These are phyloP conservation scores for Paragorgia papillata DNA, from an alignment of 92 coral and sea anemone species.

Conservation along the genomic window DNA sequence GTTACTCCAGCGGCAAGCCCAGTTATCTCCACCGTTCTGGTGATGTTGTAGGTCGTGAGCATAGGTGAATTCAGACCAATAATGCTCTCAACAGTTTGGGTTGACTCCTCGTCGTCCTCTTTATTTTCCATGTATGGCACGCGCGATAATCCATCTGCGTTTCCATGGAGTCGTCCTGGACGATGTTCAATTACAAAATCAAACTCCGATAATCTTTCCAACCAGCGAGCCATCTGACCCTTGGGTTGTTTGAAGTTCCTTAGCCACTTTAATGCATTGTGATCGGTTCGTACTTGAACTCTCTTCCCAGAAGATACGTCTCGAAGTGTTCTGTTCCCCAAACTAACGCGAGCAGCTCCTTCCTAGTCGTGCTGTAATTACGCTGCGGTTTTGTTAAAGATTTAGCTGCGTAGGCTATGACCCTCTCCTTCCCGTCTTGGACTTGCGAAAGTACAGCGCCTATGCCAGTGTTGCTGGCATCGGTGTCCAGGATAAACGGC, in stretches of 20 bases:
- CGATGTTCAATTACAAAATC: slow-evolving; percentile 5
- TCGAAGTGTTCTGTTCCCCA: slow-evolving; percentile 15
- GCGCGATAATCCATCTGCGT: slow-evolving; percentile 8
- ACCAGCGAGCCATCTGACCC: slow-evolving; percentile 9
- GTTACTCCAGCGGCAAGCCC: slow-evolving; percentile 36
- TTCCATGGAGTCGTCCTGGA: slow-evolving; percentile 15
- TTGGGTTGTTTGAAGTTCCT: slow-evolving; percentile 36
- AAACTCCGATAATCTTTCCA: slow-evolving; percentile 7
- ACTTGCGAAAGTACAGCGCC: slow-evolving; percentile 39
- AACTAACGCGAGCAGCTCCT: slow-evolving; percentile 1
- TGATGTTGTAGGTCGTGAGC: neutral
- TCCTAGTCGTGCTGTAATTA: slow-evolving; percentile 1
- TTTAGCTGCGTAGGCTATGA: neutral
- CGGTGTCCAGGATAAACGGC: neutral
- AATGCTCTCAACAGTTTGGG: neutral
- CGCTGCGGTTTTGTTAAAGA: neutral
- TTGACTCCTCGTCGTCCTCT: neutral
- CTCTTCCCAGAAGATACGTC: slow-evolving; percentile 18
- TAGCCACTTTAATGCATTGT: slow-evolving; percentile 43
- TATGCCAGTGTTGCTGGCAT: slow-evolving; percentile 25
- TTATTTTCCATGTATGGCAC: too few species aligned
- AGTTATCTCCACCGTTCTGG: neutral
- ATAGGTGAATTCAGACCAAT: neutral
- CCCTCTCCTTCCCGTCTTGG: slow-evolving; percentile 28
- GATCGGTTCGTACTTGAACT: slow-evolving; percentile 43